A percentile compares a stretch with the other conserved stretches of the same genome.
These are phyloP conservation scores for Orchestia grillus DNA, from an alignment of 1,140 invertebrate genomes.

Conservation along the genomic window DNA sequence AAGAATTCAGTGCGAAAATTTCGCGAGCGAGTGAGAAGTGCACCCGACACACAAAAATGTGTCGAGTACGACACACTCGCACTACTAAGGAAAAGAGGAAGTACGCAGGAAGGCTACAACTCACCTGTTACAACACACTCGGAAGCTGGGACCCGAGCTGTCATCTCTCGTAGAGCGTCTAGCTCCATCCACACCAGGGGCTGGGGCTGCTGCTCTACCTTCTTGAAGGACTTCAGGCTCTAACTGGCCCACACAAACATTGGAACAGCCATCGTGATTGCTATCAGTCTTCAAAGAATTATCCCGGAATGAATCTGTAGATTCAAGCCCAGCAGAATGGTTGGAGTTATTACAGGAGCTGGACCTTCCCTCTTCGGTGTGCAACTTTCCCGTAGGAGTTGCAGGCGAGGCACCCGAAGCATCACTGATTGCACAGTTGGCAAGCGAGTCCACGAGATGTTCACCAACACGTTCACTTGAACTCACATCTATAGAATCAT, in stretches of 20 bases:
- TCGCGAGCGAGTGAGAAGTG: too few relatives aligned
- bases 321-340: neutral
- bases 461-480: neutral
- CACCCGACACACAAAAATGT: too few relatives aligned
- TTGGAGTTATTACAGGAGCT: neutral
- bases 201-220: neutral
- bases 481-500: neutral
- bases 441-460: neutral
- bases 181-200: neutral
- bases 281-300: neutral
- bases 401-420: neutral
- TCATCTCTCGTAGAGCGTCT: neutral
- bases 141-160: constrained; percentile 40
- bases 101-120: neutral
- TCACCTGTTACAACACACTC: constrained; percentile 55
- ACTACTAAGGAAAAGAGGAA: too few relatives aligned
- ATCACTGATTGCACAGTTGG: neutral
- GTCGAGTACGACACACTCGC: too few relatives aligned
- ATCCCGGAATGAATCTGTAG: neutral
- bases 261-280: neutral
- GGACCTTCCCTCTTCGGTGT: neutral
- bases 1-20: too few relatives aligned
- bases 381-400: neutral
- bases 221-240: neutral
- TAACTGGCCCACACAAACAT: neutral